phyloP scores from a whole-genome alignment of 92 coral and sea anemone species.

The Epizoanthus scotinus region DNA sequence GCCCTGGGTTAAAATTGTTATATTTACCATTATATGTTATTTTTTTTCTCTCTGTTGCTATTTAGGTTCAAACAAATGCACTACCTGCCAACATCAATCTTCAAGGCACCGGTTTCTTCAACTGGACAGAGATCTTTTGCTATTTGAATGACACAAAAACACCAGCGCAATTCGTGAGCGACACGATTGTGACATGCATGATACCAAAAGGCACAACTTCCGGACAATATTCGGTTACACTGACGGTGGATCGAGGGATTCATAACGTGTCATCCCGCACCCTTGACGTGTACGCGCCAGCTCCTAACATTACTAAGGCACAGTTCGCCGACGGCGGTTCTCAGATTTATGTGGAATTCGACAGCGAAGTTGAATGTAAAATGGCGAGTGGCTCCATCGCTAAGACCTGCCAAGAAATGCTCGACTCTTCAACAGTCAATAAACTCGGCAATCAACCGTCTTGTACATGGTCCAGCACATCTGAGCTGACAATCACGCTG shows the following conservation, averaged over 20 bases:
- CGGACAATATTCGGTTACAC: background rate
- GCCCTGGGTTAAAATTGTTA: too few relatives aligned
- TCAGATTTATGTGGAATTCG: conserved; percentile 27
- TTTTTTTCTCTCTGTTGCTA: too few relatives aligned
- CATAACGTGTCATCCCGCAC: background rate
- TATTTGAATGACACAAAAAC: background rate
- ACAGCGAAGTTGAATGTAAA: conserved; percentile 36
- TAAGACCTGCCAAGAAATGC: conserved; percentile 40
- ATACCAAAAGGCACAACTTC: background rate
- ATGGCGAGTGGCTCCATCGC: background rate
- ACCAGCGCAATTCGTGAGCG: conserved; percentile 2
- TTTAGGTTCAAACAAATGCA: conserved; percentile 21
- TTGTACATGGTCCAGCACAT: conserved; percentile 43
- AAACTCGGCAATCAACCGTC: conserved; percentile 33
- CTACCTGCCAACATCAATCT: conserved; percentile 5
- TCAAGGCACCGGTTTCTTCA: conserved; percentile 12
- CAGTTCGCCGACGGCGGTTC: conserved; percentile 49
- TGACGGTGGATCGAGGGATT: conserved; percentile 22
- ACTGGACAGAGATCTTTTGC: conserved; percentile 27
- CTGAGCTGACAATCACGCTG: conserved; percentile 38
- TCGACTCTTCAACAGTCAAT: conserved; percentile 11
- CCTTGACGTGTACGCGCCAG: conserved; percentile 34
- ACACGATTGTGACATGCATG: background rate
- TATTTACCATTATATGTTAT: too few relatives aligned
- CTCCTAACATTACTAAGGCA: conserved; percentile 27